phyloP scores from a whole-genome alignment of 2,888 invertebrate genomes.

The Anoncus sp. region DNA sequence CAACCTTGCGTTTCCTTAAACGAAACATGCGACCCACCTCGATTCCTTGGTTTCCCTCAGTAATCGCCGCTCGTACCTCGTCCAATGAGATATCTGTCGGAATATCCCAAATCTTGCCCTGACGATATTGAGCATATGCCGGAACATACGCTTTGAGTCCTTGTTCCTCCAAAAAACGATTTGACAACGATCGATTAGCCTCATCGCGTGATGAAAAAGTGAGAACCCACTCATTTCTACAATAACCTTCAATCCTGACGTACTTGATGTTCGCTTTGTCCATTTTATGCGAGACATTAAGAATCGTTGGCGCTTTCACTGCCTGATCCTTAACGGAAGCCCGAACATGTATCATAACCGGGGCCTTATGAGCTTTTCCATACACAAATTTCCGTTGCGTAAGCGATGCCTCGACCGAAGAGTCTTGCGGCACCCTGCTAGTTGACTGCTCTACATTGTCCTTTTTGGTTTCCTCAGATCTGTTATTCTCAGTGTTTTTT shows the following conservation, averaged over 20 bases:
- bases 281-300: slow-evolving; percentile 1
- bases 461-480: too few species aligned
- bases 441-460: too few species aligned
- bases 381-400: too few species aligned
- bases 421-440: too few species aligned
- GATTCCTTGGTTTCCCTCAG: neutral
- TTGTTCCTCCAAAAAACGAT: neutral
- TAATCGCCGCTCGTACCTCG: neutral
- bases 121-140: neutral
- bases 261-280: slow-evolving; percentile 9
- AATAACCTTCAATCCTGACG: neutral
- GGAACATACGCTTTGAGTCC: neutral
- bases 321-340: neutral
- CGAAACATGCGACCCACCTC: neutral
- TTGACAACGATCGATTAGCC: neutral
- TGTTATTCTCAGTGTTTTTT: too few species aligned
- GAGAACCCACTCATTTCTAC: slow-evolving; percentile 28
- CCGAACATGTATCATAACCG: neutral
- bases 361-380: too few species aligned
- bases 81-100: neutral
- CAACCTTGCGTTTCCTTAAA: neutral
- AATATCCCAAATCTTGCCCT: slow-evolving; percentile 12
- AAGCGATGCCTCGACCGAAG: too few species aligned
- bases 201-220: slow-evolving; percentile 5
- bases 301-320: neutral